Percentiles rank a stretch among this genome's conserved stretches.
Evolutionary conservation across 1,140 invertebrate species (phyloP).

Genomic region (Drosophila eugracilis): DNA sequence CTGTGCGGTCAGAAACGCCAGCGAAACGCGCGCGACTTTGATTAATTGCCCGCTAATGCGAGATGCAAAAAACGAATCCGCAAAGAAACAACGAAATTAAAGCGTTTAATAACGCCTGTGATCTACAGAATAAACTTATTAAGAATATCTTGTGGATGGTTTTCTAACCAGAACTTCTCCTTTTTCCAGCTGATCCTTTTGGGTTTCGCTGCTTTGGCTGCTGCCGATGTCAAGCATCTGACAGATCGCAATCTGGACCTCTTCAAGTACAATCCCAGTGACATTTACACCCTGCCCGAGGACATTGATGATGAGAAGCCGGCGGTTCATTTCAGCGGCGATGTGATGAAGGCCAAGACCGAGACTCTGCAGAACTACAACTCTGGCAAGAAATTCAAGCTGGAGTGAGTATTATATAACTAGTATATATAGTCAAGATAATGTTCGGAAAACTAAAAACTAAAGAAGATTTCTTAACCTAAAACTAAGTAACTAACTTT

Average conservation of each 20-base stretch:
- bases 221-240: slow-evolving; percentile 76
- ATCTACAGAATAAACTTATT: neutral
- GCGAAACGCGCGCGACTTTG: slow-evolving; percentile 66
- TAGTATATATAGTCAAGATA: neutral
- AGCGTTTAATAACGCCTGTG: slow-evolving; percentile 11
- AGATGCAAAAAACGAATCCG: slow-evolving; percentile 25
- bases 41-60: slow-evolving; percentile 62
- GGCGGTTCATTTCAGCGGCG: slow-evolving; percentile 72
- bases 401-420: slow-evolving; percentile 67
- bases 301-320: slow-evolving; percentile 84
- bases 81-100: slow-evolving; percentile 4
- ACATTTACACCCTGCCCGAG: slow-evolving; percentile 80
- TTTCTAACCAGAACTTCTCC: neutral
- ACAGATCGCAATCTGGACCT: slow-evolving; percentile 77
- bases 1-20: slow-evolving; percentile 33
- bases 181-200: slow-evolving; percentile 60
- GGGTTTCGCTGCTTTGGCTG: slow-evolving; percentile 61
- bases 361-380: slow-evolving; percentile 74
- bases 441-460: neutral
- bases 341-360: slow-evolving; percentile 82
- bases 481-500: neutral
- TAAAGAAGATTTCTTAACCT: neutral
- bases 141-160: neutral
- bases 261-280: slow-evolving; percentile 82
- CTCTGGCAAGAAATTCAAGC: slow-evolving; percentile 80